Conservation (phyloP, 2,888 invertebrate genomes). For the Agrilus biguttatus region DNA sequence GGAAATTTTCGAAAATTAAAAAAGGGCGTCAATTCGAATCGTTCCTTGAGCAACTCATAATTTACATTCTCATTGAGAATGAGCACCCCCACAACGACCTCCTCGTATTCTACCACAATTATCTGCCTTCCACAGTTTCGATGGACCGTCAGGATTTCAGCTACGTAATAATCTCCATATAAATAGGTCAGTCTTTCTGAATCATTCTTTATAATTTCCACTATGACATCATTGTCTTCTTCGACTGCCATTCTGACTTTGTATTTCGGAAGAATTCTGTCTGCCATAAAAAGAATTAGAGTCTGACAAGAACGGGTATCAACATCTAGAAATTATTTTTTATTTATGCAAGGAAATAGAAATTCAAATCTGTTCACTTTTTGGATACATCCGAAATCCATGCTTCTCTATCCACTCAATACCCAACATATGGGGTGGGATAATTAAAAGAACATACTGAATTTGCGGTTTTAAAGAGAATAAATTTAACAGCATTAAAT, state of each 20-base stretch:
- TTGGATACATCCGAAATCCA: constrained; percentile 21
- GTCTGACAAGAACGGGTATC: too few species aligned
- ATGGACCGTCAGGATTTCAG: constrained; percentile 45
- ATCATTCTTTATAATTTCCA: constrained; percentile 42
- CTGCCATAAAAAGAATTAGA: too few species aligned
- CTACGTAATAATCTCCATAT: constrained; percentile 53
- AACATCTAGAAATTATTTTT: too few species aligned
- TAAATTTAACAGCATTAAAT: constrained; percentile 28
- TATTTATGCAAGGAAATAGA: too few species aligned
- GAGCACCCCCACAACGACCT: constrained; percentile 41
- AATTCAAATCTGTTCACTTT: constrained; percentile 5
- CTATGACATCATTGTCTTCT: constrained; percentile 61
- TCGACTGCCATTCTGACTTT: constrained; percentile 49
- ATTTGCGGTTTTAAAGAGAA: constrained; percentile 39
- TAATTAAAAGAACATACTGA: constrained; percentile 36
- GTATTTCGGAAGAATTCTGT: constrained; percentile 12
- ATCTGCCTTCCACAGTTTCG: constrained; percentile 39
- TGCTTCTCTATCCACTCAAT: constrained; percentile 21
- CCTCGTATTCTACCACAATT: constrained; percentile 42
- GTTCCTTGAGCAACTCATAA: constrained; percentile 40
- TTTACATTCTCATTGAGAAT: constrained; percentile 44
- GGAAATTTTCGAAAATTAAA: too few species aligned
- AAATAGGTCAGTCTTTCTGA: constrained; percentile 35
- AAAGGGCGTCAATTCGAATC: constrained; percentile 40
- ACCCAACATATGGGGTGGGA: constrained; percentile 27